Evolutionary conservation across 1,140 invertebrate genomes (phyloP).

Genomic region (Phenacoccus solenopsis): DNA sequence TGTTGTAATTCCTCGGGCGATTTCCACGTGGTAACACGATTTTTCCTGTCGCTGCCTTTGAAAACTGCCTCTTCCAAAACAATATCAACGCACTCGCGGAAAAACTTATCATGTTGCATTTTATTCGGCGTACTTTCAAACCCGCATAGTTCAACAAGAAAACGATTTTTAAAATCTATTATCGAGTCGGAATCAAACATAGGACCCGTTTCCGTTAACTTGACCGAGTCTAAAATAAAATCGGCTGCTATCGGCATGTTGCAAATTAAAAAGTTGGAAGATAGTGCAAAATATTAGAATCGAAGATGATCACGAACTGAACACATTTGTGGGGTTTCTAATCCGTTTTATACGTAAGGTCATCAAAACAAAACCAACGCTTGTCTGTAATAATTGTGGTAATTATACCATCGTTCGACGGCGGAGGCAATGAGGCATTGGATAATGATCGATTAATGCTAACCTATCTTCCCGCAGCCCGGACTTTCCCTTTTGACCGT

Average conservation of each 20-base stretch:
- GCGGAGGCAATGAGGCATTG: conserved; percentile 2
- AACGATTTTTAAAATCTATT: neutral
- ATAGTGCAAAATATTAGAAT: neutral
- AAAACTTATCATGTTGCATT: conserved; percentile 52
- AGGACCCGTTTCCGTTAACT: neutral
- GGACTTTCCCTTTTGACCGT: conserved; percentile 12
- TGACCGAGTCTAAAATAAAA: neutral
- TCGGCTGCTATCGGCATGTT: conserved; percentile 10
- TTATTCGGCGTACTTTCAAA: conserved; percentile 39
- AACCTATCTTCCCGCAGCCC: neutral
- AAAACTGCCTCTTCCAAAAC: conserved; percentile 61
- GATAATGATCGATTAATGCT: conserved; percentile 1
- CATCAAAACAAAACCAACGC: neutral
- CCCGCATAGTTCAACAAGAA: neutral
- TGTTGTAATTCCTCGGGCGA: conserved; percentile 49
- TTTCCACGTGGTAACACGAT: conserved; percentile 61
- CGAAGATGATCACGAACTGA: conserved; percentile 12
- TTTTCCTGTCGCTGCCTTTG: conserved; percentile 49
- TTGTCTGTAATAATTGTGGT: neutral
- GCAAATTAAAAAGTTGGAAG: neutral
- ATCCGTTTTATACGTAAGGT: conserved; percentile 12
- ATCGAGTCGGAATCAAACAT: neutral
- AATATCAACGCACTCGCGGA: conserved; percentile 52
- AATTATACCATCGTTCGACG: neutral
- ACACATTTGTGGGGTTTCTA: conserved; percentile 7